Conservation (phyloP, 2,888 invertebrate species). For the Synergus gifuensis region DNA sequence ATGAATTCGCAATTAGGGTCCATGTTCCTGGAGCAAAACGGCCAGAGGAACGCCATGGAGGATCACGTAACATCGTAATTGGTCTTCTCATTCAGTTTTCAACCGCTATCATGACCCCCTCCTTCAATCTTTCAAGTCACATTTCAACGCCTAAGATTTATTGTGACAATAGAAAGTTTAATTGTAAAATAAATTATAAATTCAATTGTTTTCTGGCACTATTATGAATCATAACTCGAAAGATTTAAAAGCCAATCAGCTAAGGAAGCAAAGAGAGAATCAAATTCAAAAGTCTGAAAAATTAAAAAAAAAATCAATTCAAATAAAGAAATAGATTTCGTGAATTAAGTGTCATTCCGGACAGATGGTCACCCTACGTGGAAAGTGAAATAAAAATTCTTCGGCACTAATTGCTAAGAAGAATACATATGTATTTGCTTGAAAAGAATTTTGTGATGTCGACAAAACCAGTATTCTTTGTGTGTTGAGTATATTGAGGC, state of each 20-base stretch:
- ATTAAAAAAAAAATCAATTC: too few species aligned
- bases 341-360: too few species aligned
- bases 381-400: slow-evolving; percentile 13
- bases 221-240: neutral
- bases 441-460: neutral
- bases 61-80: slow-evolving; percentile 33
- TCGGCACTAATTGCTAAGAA: neutral
- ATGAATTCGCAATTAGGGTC: slow-evolving; percentile 49
- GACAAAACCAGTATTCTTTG: slow-evolving; percentile 29
- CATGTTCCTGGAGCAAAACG: slow-evolving; percentile 53
- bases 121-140: neutral
- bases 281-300: too few species aligned
- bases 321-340: too few species aligned
- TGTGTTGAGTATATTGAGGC: neutral
- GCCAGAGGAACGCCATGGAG: slow-evolving; percentile 42
- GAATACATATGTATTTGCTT: slow-evolving; percentile 30
- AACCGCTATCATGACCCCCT: slow-evolving; percentile 3
- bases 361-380: too few species aligned
- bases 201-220: neutral
- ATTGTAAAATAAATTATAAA: neutral
- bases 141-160: slow-evolving; percentile 12
- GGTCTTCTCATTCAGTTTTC: slow-evolving; percentile 40
- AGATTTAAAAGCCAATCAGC: neutral
- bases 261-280: neutral
- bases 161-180: neutral